Evolutionary conservation across 2,888 invertebrate genomes (phyloP), one percentile per base, ranked within the genome.

Genomic region (Drosophila basisetae): DNA sequence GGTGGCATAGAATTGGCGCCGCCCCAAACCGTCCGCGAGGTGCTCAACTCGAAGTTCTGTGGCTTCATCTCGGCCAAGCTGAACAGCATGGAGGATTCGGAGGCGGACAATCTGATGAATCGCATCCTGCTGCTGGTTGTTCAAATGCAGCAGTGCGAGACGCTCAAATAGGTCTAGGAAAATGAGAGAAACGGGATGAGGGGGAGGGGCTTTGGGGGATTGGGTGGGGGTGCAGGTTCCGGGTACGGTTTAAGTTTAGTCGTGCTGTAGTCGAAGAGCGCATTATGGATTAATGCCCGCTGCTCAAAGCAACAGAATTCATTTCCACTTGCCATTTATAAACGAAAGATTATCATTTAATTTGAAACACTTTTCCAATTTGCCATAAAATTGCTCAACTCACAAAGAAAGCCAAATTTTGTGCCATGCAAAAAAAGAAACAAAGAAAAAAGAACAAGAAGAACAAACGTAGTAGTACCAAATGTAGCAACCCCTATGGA

Each of bases 51-150:
- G 0, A 92, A 93, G 75, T 92, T 92, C 69, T 92, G 92, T 55
- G 93, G 92, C 37, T 92, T 92, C 73, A 93, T 92, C 37, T 91
- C 92, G 66, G 92, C 92, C 65, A 92, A 92, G 68, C 73, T 92
- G 64, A 92, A 92, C 53, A 93, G 93, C 72, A 88, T 92, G 93
- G 92, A 92, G 60, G 92, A 93, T 50, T 84, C 90, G 7, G 92
- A 92, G 69, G 92, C 92, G 37, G 92, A 92, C 54, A 93, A 93
- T 84, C 88, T 92, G 37, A 92, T 92, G 93, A 92, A 93, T 70
- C 90, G 91, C 76, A 92, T 92, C 43, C 83, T 92, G 31, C 82
- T 92, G 81, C 74, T 92, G 37, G 83, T 92, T 39, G 92, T 92
- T 41, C 92, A 92, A 70, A 86, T 92, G 65, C 92, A 92, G 66